Conservation (phyloP, 2,888 invertebrate species). For the Venusia cambrica region DNA sequence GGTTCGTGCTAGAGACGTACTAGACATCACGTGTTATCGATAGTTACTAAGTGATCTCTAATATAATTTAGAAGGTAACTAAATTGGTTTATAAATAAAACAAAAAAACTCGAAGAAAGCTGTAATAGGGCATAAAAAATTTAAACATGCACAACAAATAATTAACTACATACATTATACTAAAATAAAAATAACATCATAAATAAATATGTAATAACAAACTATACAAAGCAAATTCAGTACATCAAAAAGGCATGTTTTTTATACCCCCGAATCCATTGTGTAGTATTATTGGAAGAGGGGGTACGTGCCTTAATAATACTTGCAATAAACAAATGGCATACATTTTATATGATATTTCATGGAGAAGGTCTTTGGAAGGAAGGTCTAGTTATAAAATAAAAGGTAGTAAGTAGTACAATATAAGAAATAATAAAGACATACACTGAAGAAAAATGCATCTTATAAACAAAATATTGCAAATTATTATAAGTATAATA, state of each 20-base stretch:
- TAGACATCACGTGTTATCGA: slow-evolving; percentile 1
- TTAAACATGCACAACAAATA: slow-evolving; percentile 28
- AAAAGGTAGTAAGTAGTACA: slow-evolving; percentile 27
- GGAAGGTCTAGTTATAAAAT: too few relatives aligned
- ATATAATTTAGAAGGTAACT: background rate
- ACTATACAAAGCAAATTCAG: slow-evolving; percentile 2
- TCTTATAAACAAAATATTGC: slow-evolving; percentile 12
- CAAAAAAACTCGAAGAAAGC: slow-evolving; percentile 29
- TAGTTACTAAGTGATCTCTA: background rate
- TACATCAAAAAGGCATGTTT: too few relatives aligned
- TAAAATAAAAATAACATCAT: slow-evolving; percentile 2
- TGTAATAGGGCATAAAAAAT: slow-evolving; percentile 31
- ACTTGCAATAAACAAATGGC: too few relatives aligned
- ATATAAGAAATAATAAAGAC: slow-evolving; percentile 4
- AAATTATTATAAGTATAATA: slow-evolving; percentile 5
- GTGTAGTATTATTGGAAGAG: too few relatives aligned
- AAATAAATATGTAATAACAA: slow-evolving; percentile 5
- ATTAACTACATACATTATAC: slow-evolving; percentile 1
- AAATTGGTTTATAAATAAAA: slow-evolving; percentile 27
- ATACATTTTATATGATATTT: too few relatives aligned
- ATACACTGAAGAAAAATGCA: slow-evolving; percentile 14
- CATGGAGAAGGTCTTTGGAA: too few relatives aligned
- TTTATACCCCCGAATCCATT: too few relatives aligned
- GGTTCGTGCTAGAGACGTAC: slow-evolving; percentile 4
- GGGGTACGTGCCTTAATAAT: too few relatives aligned